phyloP scores from a whole-genome alignment of 2,797 vertebrate genomes.

The Ceryle rudis region DNA sequence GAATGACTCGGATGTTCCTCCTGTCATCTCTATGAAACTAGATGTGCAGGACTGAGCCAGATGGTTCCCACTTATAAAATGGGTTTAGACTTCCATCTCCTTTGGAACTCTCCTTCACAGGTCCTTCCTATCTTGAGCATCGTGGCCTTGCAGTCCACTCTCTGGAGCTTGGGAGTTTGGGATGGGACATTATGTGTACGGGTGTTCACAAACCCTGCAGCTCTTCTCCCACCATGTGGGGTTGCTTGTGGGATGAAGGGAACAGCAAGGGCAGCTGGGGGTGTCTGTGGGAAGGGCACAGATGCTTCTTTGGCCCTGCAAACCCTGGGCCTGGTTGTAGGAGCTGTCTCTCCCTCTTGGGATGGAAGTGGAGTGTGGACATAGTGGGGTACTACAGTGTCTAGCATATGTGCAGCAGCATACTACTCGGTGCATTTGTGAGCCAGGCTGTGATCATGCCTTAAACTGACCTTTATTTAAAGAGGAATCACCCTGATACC shows the following conservation, averaged over 20 bases:
- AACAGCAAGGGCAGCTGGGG: background rate
- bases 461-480: background rate
- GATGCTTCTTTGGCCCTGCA: background rate
- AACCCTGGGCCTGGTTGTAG: background rate
- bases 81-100: conserved; percentile 56
- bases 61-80: conserved; percentile 9
- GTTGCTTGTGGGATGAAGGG: background rate
- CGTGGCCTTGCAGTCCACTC: background rate
- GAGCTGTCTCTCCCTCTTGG: background rate
- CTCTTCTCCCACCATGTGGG: background rate
- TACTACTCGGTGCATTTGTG: background rate
- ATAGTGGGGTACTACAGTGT: background rate
- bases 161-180: background rate
- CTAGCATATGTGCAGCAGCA: background rate
- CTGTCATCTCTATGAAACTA: conserved; percentile 60
- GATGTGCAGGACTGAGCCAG: conserved; percentile 40
- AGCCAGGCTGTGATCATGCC: background rate
- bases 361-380: background rate
- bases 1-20: background rate
- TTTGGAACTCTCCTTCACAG: background rate
- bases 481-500: background rate
- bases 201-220: background rate
- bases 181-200: fast-evolving
- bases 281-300: background rate
- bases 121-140: background rate